A percentile compares a stretch with the other conserved stretches of the same genome.
phyloP scores from a whole-genome alignment of 2,888 invertebrate genomes.

The Epinotia demarniana region DNA sequence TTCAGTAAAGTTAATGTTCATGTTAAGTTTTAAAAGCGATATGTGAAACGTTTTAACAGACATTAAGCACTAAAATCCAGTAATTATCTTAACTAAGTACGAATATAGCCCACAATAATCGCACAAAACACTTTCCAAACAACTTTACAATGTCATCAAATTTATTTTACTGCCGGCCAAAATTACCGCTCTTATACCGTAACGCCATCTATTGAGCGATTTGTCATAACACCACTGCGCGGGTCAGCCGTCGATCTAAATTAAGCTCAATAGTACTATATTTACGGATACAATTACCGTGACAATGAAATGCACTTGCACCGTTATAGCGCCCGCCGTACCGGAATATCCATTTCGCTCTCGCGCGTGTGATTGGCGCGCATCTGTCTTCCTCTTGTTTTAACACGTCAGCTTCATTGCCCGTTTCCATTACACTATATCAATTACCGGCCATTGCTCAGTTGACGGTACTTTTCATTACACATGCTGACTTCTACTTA shows the following conservation, averaged over 20 bases:
- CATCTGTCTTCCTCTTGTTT: slow-evolving; percentile 74
- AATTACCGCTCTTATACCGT: slow-evolving; percentile 41
- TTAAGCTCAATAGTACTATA: slow-evolving; percentile 61
- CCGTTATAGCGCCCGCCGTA: slow-evolving; percentile 63
- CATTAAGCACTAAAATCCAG: slow-evolving; percentile 39
- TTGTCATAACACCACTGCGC: slow-evolving; percentile 54
- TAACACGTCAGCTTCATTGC: slow-evolving; percentile 78
- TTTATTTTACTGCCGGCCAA: slow-evolving; percentile 43
- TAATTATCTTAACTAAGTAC: slow-evolving; percentile 44
- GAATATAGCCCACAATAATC: slow-evolving; percentile 43
- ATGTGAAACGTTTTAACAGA: slow-evolving; percentile 29
- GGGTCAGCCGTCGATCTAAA: slow-evolving; percentile 52
- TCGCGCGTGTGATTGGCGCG: slow-evolving; percentile 61
- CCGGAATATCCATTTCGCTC: slow-evolving; percentile 72
- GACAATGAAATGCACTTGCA: slow-evolving; percentile 72
- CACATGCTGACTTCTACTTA: slow-evolving; percentile 43
- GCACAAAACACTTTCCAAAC: slow-evolving; percentile 44
- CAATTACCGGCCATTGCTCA: slow-evolving; percentile 70
- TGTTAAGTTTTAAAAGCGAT: slow-evolving; percentile 14
- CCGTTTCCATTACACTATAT: slow-evolving; percentile 83
- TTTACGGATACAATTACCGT: slow-evolving; percentile 73
- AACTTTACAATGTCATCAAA: slow-evolving; percentile 46
- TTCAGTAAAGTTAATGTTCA: not conserved
- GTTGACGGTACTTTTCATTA: slow-evolving; percentile 59
- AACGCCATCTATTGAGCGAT: slow-evolving; percentile 51